Evolutionary conservation across 2,888 invertebrate genomes (phyloP), one percentile per base, ranked within the genome.

Genomic region (Ochropleura leucogaster): DNA sequence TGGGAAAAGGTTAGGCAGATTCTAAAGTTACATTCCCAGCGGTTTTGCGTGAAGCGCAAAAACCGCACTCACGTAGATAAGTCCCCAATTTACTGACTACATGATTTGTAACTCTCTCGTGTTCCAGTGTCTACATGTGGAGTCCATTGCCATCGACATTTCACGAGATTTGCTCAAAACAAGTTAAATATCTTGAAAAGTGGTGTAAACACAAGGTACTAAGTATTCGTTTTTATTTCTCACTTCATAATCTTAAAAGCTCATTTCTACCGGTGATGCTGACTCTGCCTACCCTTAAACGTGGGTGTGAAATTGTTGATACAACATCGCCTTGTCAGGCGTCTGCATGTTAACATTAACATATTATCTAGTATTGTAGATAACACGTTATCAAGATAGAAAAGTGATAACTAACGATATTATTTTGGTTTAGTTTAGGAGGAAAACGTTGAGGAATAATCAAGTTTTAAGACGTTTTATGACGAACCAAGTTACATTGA

Each of bases 311-410:
- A 66, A 82, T 77, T 55, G 30, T 60, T 66, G 57, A 53, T 60
- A 66, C 46, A 8, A 59, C 40, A 30, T 16, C 1, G 4, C 40
- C 46, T 16, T 72, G 78, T 77, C 20, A 51, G 46, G 42, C 53
- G 69, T 57, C 60, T 57, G 51, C n/a, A 3, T 59, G 79, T 74
- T 60, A 53, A 67, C 55, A 74, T 80, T 68, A 20, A 55, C 64
- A 65, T 81, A 69, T 62, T 69, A 69, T 80, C 80, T 77, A 51
- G 67, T 82, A 60, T 67, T 59, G 68, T 64, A 68, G 81, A 83
- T 81, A 83, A 70, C 6, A 42, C 46, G 49, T 49, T 83, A 79
- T 74, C 79, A 4, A 4, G 51, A 76, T 72, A 62, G 65, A 40
- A 18, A 63, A 46, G 62, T 69, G 71, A 59, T 79, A 65, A 30